Evolutionary conservation across 2,888 invertebrate species (phyloP).

Genomic region (Mantis religiosa): DNA sequence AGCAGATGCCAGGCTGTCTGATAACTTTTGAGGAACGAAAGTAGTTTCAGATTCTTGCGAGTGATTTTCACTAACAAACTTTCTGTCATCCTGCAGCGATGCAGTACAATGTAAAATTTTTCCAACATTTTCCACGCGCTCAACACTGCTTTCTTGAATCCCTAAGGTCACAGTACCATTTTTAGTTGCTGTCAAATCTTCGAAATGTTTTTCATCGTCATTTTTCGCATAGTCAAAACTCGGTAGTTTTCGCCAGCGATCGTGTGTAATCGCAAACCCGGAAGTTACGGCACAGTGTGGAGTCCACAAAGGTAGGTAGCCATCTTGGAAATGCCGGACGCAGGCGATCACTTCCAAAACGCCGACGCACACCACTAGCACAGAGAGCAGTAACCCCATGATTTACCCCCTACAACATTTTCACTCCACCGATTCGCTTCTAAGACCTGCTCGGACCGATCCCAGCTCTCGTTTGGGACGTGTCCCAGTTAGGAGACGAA

Average conservation of each 20-base stretch:
- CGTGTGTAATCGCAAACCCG: constrained; percentile 18
- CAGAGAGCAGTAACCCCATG: constrained; percentile 72
- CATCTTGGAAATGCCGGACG: constrained; percentile 50
- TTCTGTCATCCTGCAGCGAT: neutral
- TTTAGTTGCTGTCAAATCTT: neutral
- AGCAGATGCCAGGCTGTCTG: neutral
- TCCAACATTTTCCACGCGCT: neutral
- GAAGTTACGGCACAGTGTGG: constrained; percentile 16
- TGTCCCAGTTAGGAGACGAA: neutral
- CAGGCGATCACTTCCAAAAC: constrained; percentile 64
- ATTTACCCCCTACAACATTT: neutral
- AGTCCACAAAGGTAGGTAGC: constrained; percentile 37
- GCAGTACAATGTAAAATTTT: neutral
- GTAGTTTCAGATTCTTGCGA: neutral
- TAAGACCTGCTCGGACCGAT: constrained; percentile 17
- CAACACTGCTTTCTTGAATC: neutral
- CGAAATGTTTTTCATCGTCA: neutral
- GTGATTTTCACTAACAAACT: neutral
- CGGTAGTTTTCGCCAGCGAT: constrained; percentile 28
- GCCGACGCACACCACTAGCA: constrained; percentile 71
- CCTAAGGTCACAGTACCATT: neutral
- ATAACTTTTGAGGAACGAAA: neutral
- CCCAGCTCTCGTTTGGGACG: constrained; percentile 19
- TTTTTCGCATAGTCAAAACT: constrained; percentile 3
- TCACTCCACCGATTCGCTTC: neutral